Evolutionary conservation across 2,113 vertebrate genomes (phyloP).

Genomic region (Morone chrysops): DNA sequence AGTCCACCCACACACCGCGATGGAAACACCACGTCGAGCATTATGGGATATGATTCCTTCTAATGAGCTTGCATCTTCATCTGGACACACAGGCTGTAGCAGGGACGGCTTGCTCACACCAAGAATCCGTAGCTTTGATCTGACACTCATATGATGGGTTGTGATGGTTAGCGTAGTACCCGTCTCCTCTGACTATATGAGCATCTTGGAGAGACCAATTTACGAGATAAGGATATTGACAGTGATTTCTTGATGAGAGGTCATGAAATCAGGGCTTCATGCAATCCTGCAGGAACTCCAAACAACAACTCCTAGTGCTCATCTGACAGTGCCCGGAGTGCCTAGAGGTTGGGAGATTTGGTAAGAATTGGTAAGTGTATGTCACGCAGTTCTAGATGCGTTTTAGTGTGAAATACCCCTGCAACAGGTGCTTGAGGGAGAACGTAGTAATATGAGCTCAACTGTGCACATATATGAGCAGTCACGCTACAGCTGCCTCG

Average conservation of each 20-base stretch:
- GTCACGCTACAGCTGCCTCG: slow-evolving; percentile 25
- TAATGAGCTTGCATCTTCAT: slow-evolving; percentile 65
- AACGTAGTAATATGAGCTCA: background rate
- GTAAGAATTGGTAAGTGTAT: background rate
- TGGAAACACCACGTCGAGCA: slow-evolving; percentile 38
- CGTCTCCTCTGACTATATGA: slow-evolving; percentile 14
- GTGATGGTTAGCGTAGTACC: slow-evolving; percentile 18
- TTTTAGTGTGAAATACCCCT: background rate
- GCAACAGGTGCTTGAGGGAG: slow-evolving; percentile 44
- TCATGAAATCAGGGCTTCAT: slow-evolving; percentile 22
- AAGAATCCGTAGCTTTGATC: slow-evolving; percentile 63
- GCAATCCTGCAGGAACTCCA: slow-evolving; percentile 16
- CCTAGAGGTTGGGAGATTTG: slow-evolving; percentile 20
- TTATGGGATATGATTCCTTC: slow-evolving; percentile 58
- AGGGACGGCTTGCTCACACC: slow-evolving; percentile 15
- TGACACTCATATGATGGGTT: slow-evolving; percentile 37
- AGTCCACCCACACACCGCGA: slow-evolving; percentile 20
- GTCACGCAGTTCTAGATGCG: background rate
- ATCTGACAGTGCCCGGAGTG: slow-evolving; percentile 1
- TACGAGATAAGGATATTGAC: slow-evolving; percentile 4
- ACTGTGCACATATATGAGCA: slow-evolving; percentile 20
- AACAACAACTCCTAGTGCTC: slow-evolving; percentile 22
- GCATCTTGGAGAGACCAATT: slow-evolving; percentile 8
- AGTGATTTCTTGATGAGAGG: slow-evolving; percentile 51
- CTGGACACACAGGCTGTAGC: background rate